Evolutionary conservation across 1,140 invertebrate species (phyloP), one percentile per base, ranked within the genome.

Genomic region (Pantala flavescens): DNA sequence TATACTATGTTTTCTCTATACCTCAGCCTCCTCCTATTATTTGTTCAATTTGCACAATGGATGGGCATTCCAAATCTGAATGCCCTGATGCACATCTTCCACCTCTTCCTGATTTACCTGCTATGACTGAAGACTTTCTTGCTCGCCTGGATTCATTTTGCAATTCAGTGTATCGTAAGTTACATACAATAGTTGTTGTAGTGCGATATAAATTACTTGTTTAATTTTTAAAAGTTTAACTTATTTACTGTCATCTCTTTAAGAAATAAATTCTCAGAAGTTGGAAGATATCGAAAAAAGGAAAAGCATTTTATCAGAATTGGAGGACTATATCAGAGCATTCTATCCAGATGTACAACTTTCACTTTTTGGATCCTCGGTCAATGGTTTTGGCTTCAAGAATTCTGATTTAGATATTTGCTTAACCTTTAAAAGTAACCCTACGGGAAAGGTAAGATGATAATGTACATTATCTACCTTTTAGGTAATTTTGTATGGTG

Each of bases 361-460:
- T 0, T 76, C 80, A 28, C 77, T 88, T 73, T 90, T 89, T 84
- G 88, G 88, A 2, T 90, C 88, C 2, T 87, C 87, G 0, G 82
- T 81, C 75, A 90, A 89, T 84, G 88, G 88, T 7, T 89, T 90
- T 83, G 88, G 87, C 3, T 85, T 88, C 77, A 79, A 79, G 43
- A 79, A 82, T 14, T 88, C 87, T 78, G 88, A 90, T 80, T 80
- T 90, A 28, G 88, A 90, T 78, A 85, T 89, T 55, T 89, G 87
- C 78, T 78, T 89, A 73, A 87, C 86, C 10, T 87, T 89, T 78
- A 78, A 79, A 24, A 79, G 81, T 72, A 80, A 81, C 74, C 74
- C 78, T 23, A 78, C 77, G 74, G 80, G 74, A 14, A 75, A 79
- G 77, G 76, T 77, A 75, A 43, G 74, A 42, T 74, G 36, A 23